These are phyloP conservation scores for Xenopus borealis DNA, from an alignment of 2,113 vertebrate species.

Conservation along the genomic window DNA sequence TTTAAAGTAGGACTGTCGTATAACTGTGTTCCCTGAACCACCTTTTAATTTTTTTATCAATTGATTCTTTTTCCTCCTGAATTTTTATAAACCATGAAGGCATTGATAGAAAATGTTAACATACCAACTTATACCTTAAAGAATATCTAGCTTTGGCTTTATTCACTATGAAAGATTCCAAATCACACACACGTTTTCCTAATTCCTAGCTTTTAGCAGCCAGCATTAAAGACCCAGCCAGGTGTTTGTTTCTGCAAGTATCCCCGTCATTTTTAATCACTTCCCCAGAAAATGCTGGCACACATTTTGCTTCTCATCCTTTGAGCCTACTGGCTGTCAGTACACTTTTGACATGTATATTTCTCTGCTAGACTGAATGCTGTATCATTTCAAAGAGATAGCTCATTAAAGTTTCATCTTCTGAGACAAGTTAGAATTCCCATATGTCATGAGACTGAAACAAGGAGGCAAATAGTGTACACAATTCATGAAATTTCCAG, in stretches of 20 bases:
- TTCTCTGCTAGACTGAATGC: slow-evolving; percentile 38
- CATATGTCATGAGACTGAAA: slow-evolving; percentile 38
- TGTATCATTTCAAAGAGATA: slow-evolving; percentile 44
- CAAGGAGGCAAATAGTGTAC: slow-evolving; percentile 36
- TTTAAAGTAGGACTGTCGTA: too few species aligned
- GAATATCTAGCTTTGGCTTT: slow-evolving; percentile 6
- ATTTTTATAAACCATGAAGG: too few species aligned
- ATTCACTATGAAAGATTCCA: slow-evolving; percentile 21
- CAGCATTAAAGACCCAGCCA: slow-evolving; percentile 17
- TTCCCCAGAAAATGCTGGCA: slow-evolving; percentile 30
- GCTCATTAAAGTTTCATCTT: slow-evolving; percentile 47
- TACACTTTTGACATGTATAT: slow-evolving; percentile 46
- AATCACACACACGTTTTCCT: slow-evolving; percentile 6
- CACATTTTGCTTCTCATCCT: slow-evolving; percentile 37
- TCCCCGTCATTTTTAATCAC: slow-evolving; percentile 37
- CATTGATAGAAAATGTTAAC: too few species aligned
- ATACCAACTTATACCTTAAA: slow-evolving; percentile 14
- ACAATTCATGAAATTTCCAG: slow-evolving; percentile 35
- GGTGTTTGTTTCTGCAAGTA: slow-evolving; percentile 31
- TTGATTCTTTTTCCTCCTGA: too few species aligned
- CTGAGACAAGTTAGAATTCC: slow-evolving; percentile 40
- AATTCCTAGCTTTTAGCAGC: slow-evolving; percentile 14
- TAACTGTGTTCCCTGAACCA: too few species aligned
- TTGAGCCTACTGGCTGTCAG: slow-evolving; percentile 44
- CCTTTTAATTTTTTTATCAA: too few species aligned